Evolutionary conservation across 1,140 invertebrate species (phyloP).

Genomic region (Drusus annulatus): DNA sequence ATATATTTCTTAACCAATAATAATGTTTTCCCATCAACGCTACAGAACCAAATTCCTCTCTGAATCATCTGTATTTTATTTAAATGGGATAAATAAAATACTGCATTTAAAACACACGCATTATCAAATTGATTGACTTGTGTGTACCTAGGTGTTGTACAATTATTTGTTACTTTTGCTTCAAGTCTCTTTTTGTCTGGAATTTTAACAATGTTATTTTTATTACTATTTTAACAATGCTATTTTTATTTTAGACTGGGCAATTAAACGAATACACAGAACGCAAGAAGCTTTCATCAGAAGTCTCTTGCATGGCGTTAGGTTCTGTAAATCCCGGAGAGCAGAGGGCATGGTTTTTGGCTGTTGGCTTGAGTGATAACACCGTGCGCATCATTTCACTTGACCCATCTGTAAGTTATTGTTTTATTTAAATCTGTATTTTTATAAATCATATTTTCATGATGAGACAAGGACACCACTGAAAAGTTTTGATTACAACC

Average conservation of each 20-base stretch:
- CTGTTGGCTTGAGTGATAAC: conserved; percentile 96
- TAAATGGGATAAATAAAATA: too few relatives aligned
- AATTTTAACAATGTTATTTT: background rate
- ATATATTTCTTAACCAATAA: too few relatives aligned
- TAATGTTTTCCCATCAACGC: background rate
- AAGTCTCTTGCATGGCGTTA: conserved; percentile 98
- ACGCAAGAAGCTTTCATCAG: conserved; percentile 95
- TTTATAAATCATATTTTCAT: conserved; percentile 55
- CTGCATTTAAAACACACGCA: too few relatives aligned
- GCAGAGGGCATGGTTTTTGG: conserved; percentile 95
- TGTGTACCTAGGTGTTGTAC: too few relatives aligned
- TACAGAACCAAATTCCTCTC: background rate
- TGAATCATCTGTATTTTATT: too few relatives aligned
- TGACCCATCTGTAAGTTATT: conserved; percentile 86
- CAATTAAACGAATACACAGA: conserved; percentile 99
- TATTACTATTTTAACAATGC: background rate
- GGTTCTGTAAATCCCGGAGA: conserved; percentile 96
- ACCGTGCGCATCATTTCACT: conserved; percentile 98
- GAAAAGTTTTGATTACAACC: conserved; percentile 69
- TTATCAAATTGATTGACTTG: too few relatives aligned
- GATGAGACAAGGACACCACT: conserved; percentile 72
- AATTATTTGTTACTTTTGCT: too few relatives aligned
- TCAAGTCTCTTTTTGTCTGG: too few relatives aligned
- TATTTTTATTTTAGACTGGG: conserved; percentile 81
- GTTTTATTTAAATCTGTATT: background rate